A percentile compares a stretch with the other conserved stretches of the same genome.
phyloP scores from a whole-genome alignment of 2,888 invertebrate genomes.

The Tiliacea citrago region DNA sequence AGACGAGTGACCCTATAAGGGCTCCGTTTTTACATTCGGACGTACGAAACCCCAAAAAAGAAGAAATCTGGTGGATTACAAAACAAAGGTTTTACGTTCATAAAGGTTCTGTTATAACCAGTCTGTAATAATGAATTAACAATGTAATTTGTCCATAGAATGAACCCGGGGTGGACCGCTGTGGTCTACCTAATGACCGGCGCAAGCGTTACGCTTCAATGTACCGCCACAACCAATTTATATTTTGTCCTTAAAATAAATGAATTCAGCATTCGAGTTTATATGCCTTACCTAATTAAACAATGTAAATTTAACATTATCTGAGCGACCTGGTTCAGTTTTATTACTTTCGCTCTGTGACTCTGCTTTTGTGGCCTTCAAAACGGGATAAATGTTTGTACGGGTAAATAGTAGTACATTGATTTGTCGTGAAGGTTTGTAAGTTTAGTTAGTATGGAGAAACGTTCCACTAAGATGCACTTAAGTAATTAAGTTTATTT shows the following conservation, averaged over 20 bases:
- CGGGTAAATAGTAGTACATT: too few species aligned
- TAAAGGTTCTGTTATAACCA: constrained; percentile 59
- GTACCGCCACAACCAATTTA: constrained; percentile 74
- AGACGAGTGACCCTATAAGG: too few species aligned
- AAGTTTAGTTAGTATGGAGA: too few species aligned
- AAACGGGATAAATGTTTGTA: background rate
- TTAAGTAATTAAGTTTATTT: too few species aligned
- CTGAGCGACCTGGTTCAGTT: constrained; percentile 16
- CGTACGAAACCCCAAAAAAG: background rate
- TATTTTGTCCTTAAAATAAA: constrained; percentile 69
- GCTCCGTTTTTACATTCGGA: too few species aligned
- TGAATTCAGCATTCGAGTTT: constrained; percentile 54
- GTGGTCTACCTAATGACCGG: constrained; percentile 75
- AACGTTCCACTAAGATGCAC: too few species aligned
- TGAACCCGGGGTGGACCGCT: constrained; percentile 62
- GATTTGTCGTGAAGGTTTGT: too few species aligned
- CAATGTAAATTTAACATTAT: constrained; percentile 36
- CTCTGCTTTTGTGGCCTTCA: constrained; percentile 6
- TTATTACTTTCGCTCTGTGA: constrained; percentile 14
- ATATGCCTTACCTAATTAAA: constrained; percentile 56
- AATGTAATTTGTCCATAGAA: constrained; percentile 76
- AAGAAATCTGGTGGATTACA: constrained; percentile 4
- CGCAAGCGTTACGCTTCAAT: constrained; percentile 70
- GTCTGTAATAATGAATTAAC: constrained; percentile 73
- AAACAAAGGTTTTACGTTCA: constrained; percentile 34